Percentiles rank a stretch among this genome's conserved stretches.
These are phyloP conservation scores for Aleadryas rufinucha DNA, from an alignment of 2,113 vertebrate species.

Conservation along the genomic window DNA sequence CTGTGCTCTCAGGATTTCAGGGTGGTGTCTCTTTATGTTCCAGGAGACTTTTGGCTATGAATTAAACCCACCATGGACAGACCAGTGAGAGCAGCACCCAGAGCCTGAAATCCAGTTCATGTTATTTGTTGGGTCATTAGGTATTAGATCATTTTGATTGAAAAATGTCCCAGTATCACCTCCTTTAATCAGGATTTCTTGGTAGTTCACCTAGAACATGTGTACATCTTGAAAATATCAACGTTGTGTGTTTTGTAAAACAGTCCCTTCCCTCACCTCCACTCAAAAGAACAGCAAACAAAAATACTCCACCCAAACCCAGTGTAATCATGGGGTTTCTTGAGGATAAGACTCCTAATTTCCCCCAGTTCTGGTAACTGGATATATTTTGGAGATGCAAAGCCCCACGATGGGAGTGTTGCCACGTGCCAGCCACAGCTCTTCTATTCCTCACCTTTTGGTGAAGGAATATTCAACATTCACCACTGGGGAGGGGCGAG, in stretches of 20 bases:
- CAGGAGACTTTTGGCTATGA: background rate
- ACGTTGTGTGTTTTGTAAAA: background rate
- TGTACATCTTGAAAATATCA: background rate
- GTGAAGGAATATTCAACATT: background rate
- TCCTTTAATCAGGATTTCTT: background rate
- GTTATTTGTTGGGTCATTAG: background rate
- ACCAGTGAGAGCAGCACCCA: background rate
- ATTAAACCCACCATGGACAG: background rate
- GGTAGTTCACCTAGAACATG: background rate
- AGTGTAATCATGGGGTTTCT: background rate
- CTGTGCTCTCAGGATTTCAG: background rate
- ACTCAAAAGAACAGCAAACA: rapidly evolving
- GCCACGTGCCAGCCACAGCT: rapidly evolving
- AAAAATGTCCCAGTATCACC: background rate
- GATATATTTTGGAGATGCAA: background rate
- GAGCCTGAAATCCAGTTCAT: background rate
- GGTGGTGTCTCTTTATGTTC: background rate
- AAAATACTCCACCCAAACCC: rapidly evolving
- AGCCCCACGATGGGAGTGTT: background rate
- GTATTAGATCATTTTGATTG: background rate
- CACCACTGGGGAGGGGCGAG: rapidly evolving
- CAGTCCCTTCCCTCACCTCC: background rate
- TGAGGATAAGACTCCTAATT: background rate
- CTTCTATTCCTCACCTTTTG: background rate
- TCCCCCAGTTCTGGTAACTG: too few species aligned